Evolutionary conservation across 1,140 invertebrate genomes (phyloP), one percentile per base, ranked within the genome.

Genomic region (Brachystomella parvula): DNA sequence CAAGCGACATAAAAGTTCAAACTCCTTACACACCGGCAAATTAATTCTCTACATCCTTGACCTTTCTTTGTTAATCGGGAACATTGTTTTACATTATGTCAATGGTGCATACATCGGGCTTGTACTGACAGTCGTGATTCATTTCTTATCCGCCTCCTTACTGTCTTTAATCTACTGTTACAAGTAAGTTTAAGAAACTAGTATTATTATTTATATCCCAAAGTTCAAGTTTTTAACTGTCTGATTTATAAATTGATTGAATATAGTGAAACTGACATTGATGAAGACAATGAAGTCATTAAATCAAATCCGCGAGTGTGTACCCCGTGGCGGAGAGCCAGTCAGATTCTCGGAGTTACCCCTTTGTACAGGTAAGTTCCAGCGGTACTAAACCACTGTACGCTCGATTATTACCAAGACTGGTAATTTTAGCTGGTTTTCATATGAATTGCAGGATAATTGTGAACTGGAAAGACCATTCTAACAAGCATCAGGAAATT

Each of bases 401-500:
- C n/a, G n/a, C n/a, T n/a, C n/a, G n/a, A n/a, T n/a, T n/a, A n/a
- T n/a, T n/a, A n/a, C n/a, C n/a, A n/a, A n/a, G n/a, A n/a, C n/a
- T n/a, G n/a, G n/a, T n/a, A n/a, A n/a, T n/a, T n/a, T n/a, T n/a
- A n/a, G n/a, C n/a, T n/a, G n/a, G n/a, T n/a, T n/a, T n/a, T n/a
- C n/a, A n/a, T n/a, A n/a, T n/a, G n/a, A n/a, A n/a, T n/a, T 60
- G 29, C 39, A 62, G 60, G 24, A 62, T 62, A 15, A 44, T 62
- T 29, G 30, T 26, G 6, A 44, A 62, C 31, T 62, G 60, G 60
- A 39, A 47, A 29, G 60, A 62, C 26, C 60, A 62, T 12, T n/a
- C 15, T 17, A 32, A 39, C 15, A 21, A 12, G 30, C 60, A 62
- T 26, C 15, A 3, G 6, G 3, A 24, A 6, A 32, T 47, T 3